Evolutionary conservation across 2,888 invertebrate genomes (phyloP), one percentile per base, ranked within the genome.

Genomic region (Dynastes tityus): DNA sequence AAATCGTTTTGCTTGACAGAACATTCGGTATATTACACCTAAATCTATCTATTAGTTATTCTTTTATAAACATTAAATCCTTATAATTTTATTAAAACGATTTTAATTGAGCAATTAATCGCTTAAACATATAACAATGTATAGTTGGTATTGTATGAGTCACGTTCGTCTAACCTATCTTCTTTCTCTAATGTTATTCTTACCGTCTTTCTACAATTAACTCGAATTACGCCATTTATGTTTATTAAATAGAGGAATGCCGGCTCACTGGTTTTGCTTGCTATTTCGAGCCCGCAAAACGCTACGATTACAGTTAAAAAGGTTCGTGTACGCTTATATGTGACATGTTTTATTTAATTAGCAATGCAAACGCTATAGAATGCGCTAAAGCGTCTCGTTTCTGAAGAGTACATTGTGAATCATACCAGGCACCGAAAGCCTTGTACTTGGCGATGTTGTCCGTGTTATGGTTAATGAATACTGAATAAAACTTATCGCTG

Each of bases 51-150:
- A 55, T n/a, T 55, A 22, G n/a, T 22, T 9, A 40, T 40, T 32
- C 29, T 32, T 40, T 40, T 40, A 6, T 40, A 40, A 32, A 5
- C 51, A 3, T 22, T 51, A 0, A 51, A 71, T 11, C 8, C 37
- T 27, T 27, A 27, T 58, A 61, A 61, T 74, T 63, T 40, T 61
- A 61, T 58, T n/a, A 32, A 55, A 27, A 55, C 55, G 55, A 55
- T 22, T 55, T 55, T 55, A 55, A 55, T 55, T 55, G 55, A 55
- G 5, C 55, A 55, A 55, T 55, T 55, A 55, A 55, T 55, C 8
- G n/a, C 55, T 55, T 22, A 55, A 55, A 55, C 32, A 32, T 55
- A 53, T 8, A 16, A 22, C 22, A 55, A 55, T 55, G 55, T 55
- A 55, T 22, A 55, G 55, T 55, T 55, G 4, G 55, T 55, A 55